Conservation (phyloP, 2,113 vertebrate species). For the Poeciliopsis retropinna region DNA sequence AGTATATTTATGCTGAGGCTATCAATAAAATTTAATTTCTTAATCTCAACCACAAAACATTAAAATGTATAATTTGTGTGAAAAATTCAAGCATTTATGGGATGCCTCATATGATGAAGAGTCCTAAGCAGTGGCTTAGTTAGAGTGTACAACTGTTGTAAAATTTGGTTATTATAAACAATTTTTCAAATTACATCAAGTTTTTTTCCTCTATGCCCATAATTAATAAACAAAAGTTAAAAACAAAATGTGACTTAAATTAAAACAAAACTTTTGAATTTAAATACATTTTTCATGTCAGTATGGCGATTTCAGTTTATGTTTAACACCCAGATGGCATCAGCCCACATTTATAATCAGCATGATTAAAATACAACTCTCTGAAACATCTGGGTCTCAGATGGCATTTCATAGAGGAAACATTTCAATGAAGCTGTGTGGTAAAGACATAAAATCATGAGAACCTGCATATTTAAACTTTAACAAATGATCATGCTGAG, state of each 20-base stretch:
- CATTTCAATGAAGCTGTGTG: not conserved
- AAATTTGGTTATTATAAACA: too few relatives aligned
- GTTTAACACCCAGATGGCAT: not conserved
- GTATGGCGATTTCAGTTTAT: not conserved
- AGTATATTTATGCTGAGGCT: too few relatives aligned
- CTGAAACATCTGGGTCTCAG: slow-evolving; percentile 46
- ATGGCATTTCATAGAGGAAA: not conserved
- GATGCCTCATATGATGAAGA: too few relatives aligned
- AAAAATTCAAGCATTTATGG: too few relatives aligned
- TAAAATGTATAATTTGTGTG: too few relatives aligned
- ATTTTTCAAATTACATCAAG: too few relatives aligned
- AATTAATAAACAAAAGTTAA: not conserved
- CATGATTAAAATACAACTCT: not conserved
- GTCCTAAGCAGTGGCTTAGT: too few relatives aligned
- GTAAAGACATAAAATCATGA: not conserved
- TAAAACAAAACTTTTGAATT: not conserved
- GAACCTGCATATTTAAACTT: not conserved
- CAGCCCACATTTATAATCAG: not conserved
- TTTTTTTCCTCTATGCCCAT: not conserved
- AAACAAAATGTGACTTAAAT: not conserved
- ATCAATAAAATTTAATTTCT: too few relatives aligned
- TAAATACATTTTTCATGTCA: not conserved
- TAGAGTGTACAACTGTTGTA: too few relatives aligned
- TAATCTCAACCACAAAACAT: too few relatives aligned
- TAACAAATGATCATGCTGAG: not conserved